Conservation (phyloP, 2,113 vertebrate genomes). For the Mus spicilegus region DNA sequence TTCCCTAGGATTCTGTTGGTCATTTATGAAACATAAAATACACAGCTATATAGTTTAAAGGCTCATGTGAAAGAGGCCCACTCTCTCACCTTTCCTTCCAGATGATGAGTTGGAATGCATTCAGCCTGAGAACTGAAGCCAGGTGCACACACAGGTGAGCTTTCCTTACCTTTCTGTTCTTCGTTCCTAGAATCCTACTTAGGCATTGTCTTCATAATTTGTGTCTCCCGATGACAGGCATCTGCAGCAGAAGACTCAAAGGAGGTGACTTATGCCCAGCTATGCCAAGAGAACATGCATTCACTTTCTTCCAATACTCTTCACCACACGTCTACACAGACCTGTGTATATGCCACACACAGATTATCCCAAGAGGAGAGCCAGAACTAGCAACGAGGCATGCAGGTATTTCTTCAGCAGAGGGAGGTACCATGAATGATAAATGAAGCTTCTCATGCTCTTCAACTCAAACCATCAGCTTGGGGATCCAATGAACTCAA, state of each 20-base stretch:
- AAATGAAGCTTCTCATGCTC: rapidly evolving
- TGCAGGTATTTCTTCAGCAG: not conserved
- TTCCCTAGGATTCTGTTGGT: not conserved
- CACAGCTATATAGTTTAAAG: not conserved
- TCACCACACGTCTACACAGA: not conserved
- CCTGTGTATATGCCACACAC: not conserved
- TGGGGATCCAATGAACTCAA: not conserved
- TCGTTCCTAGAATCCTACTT: rapidly evolving
- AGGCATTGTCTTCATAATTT: not conserved
- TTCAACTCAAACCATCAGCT: not conserved
- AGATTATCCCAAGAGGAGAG: not conserved
- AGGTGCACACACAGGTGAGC: not conserved
- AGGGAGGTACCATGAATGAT: no score
- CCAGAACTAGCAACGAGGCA: rapidly evolving
- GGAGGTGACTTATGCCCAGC: not conserved
- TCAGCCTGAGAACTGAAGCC: not conserved
- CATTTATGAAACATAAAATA: not conserved
- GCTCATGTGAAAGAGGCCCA: not conserved
- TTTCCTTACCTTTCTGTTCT: rapidly evolving
- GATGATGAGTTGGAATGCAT: not conserved
- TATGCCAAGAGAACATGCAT: no score
- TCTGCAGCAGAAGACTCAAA: not conserved
- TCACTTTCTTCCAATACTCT: rapidly evolving
- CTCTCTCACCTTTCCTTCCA: not conserved
- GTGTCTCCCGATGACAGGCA: not conserved